Base-by-base conservation (phyloP, 2,888 invertebrate species). In the Syrista parreyssii region DNA sequence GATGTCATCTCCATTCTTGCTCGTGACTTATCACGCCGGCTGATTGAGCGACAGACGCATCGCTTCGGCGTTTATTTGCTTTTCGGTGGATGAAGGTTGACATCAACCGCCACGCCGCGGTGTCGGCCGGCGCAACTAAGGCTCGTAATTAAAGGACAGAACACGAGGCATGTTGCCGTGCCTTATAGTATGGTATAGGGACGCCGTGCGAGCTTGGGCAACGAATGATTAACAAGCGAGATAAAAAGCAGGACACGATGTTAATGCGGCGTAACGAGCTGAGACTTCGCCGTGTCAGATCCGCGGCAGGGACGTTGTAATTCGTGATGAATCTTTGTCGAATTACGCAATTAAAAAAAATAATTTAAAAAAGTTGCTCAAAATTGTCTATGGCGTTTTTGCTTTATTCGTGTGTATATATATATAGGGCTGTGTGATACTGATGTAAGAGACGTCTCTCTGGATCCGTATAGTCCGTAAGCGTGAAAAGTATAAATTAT, bases 141-240 rank as follows among this genome's bases (percentile, higher is more conserved):
- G 12, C 71, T 75, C 75, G 79, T 81, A 81, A 81, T 81, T 81
- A 81, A 80, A 80, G 79, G 76, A 79, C 73, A 75, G 79, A 76
- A 75, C 77, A 75, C 76, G 76, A 77, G 68, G 75, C 75, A 36
- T 75, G 75, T 68, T 55, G 6, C 55, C 23, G 55, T 55, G 55
- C 55, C 55, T 15, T 55, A 55, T 23, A 55, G 55, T 55, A 55
- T 23, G 55, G 55, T 9, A 9, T 9, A 71, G 69, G 32, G 75
- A 78, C 73, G 78, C 74, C 77, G 69, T 34, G 76, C 74, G 76
- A 80, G 77, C 84, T 80, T 79, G 79, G 76, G 79, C 80, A 82
- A 84, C 85, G 83, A 85, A 86, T 84, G 86, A 86, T 86, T 85
- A 86, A 86, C 85, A 86, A 86, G 85, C 79, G 78, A 84, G 86